Conservation (phyloP, 2,113 vertebrate species). For the Sylvia atricapilla region DNA sequence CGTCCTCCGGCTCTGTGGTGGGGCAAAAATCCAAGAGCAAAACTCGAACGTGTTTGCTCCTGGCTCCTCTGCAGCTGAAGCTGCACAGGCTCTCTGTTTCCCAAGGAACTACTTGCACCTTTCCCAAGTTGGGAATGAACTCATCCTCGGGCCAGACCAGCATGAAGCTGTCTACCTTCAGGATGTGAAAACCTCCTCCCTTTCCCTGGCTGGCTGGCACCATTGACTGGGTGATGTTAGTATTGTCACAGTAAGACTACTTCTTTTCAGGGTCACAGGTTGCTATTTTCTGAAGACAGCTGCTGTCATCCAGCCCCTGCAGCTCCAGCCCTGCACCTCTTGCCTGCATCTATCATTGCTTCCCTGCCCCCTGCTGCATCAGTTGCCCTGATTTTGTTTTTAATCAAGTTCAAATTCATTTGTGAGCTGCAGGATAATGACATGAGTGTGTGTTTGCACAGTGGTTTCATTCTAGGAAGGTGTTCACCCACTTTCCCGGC, state of each 20-base stretch:
- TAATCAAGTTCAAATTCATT: not conserved
- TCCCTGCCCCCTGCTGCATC: not conserved
- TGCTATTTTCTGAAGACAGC: not conserved
- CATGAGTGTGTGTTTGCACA: not conserved
- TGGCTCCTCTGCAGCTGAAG: not conserved
- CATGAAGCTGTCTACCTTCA: not conserved
- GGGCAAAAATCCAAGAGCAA: not conserved
- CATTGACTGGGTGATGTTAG: rapidly evolving
- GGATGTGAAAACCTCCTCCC: not conserved
- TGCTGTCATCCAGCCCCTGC: not conserved
- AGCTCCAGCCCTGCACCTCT: not conserved
- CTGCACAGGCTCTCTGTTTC: rapidly evolving
- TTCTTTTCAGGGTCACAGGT: not conserved
- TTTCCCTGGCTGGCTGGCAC: not conserved
- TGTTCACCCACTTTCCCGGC: not conserved
- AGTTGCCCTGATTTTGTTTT: not conserved
- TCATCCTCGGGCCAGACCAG: not conserved
- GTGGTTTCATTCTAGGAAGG: not conserved
- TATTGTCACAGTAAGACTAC: not conserved
- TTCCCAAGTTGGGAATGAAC: not conserved
- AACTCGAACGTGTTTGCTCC: not conserved
- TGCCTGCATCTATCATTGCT: not conserved
- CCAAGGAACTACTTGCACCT: not conserved
- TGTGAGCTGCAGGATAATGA: not conserved
- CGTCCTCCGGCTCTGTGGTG: not conserved